Percentiles rank a stretch among this genome's conserved stretches.
Conservation (phyloP, 2,888 invertebrate species). For the Ormyrus thymus region DNA sequence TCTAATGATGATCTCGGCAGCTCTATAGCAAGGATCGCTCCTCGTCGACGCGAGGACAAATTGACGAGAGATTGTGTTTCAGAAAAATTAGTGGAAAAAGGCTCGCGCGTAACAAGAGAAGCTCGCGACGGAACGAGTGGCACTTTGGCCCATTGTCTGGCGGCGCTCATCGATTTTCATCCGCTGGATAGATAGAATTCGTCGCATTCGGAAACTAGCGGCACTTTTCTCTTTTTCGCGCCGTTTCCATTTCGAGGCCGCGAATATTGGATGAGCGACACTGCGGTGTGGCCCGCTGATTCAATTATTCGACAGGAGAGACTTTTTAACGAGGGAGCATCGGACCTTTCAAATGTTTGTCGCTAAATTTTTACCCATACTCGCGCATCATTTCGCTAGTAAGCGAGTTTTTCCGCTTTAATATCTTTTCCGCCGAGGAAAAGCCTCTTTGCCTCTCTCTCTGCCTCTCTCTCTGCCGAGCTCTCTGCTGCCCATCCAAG, state of each 20-base stretch:
- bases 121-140: constrained; percentile 18
- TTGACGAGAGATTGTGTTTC: constrained; percentile 53
- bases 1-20: constrained; percentile 46
- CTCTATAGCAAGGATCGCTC: neutral
- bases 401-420: too few relatives aligned
- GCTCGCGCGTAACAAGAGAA: constrained; percentile 35
- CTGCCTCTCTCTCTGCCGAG: too few relatives aligned
- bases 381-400: too few relatives aligned
- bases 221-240: neutral
- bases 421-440: too few relatives aligned
- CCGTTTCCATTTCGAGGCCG: constrained; percentile 9
- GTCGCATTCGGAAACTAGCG: too few relatives aligned
- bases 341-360: neutral
- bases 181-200: too few relatives aligned
- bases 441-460: too few relatives aligned
- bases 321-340: constrained; percentile 1
- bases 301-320: constrained; percentile 7
- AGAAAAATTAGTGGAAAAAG: constrained; percentile 42
- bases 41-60: constrained; percentile 7
- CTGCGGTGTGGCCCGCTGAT: neutral
- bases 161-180: too few relatives aligned
- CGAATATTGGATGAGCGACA: constrained; percentile 1
- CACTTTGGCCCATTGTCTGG: neutral
- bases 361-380: neutral
- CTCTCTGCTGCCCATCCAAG: too few relatives aligned